A percentile compares a stretch with the other conserved stretches of the same genome.
phyloP scores from a whole-genome alignment of 2,797 vertebrate species.

The Halcyon leucocephala region DNA sequence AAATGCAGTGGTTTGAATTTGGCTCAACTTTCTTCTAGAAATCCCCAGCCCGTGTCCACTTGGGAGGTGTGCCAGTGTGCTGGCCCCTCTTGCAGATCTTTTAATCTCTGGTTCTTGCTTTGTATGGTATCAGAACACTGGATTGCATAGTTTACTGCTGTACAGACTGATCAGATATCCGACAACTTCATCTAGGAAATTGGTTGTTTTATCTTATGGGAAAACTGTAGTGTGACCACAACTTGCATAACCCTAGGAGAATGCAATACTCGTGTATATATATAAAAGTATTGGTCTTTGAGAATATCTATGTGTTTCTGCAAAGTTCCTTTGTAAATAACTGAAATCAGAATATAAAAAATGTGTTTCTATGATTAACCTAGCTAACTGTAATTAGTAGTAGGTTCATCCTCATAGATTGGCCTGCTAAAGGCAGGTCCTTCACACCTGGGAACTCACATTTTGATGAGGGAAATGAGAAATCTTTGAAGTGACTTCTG shows the following conservation, averaged over 20 bases:
- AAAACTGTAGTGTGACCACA: neutral
- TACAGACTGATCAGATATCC: neutral
- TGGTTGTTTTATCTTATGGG: neutral
- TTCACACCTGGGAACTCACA: neutral
- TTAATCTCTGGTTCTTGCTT: neutral
- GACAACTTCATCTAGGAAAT: neutral
- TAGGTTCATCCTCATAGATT: neutral
- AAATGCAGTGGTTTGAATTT: neutral
- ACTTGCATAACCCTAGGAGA: fast-evolving
- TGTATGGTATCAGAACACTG: neutral
- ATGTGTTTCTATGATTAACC: neutral
- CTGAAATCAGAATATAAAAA: neutral
- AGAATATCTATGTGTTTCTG: neutral
- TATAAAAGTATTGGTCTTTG: neutral
- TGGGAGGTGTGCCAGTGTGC: fast-evolving
- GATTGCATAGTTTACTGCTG: neutral
- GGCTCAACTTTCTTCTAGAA: neutral
- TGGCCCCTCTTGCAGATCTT: neutral
- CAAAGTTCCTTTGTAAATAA: neutral
- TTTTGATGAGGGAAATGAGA: neutral
- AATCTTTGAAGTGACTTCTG: neutral
- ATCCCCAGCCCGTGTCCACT: neutral
- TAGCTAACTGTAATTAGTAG: neutral
- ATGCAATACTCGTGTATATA: neutral
- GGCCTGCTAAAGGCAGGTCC: neutral